Conservation (phyloP, 2,797 vertebrate species). For the Rallus crepitans region DNA sequence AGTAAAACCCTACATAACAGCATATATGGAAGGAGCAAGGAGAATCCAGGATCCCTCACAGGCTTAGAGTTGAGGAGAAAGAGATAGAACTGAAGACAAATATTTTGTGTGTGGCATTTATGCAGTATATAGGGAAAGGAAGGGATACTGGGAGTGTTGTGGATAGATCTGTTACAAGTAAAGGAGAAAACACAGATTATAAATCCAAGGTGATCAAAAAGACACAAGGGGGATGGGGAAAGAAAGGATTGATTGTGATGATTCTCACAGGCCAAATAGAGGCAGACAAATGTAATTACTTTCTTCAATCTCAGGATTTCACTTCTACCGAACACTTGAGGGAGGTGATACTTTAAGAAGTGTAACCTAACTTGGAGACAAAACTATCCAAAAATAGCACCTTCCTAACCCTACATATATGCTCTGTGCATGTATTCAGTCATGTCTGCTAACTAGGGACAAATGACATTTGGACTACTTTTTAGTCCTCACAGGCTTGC, state of each 20-base stretch:
- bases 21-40: background rate
- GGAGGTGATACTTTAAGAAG: conserved; percentile 21
- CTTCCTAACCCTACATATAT: conserved; percentile 8
- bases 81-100: background rate
- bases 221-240: background rate
- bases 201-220: conserved; percentile 7
- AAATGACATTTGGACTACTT: conserved; percentile 25
- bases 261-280: conserved; percentile 4
- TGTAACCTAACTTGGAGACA: conserved; percentile 32
- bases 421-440: background rate
- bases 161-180: background rate
- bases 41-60: background rate
- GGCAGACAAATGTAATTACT: conserved; percentile 40
- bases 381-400: conserved; percentile 22
- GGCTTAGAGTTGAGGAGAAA: background rate
- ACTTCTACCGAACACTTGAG: background rate
- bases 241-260: background rate
- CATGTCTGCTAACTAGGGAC: background rate
- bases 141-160: background rate
- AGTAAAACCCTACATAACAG: background rate
- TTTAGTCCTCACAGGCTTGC: background rate
- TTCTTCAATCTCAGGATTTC: conserved; percentile 37
- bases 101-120: background rate
- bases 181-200: background rate
- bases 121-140: background rate